Conservation (phyloP, 2,797 vertebrate species). For the Rhinogobio ventralis region DNA sequence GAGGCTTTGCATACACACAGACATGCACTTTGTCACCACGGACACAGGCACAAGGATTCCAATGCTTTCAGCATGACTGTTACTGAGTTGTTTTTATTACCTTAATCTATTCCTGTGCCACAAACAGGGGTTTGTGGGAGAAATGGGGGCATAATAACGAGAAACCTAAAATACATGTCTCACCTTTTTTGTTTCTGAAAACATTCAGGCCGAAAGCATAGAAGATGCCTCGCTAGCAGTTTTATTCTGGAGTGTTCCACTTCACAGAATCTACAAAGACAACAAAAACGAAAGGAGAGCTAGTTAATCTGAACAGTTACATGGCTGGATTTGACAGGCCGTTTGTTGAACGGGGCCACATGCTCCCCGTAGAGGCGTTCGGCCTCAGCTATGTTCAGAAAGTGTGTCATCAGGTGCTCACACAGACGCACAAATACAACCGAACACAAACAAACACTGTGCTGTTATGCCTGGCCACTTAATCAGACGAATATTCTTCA, state of each 20-base stretch:
- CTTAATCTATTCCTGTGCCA: neutral
- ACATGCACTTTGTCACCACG: neutral
- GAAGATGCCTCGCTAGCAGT: slow-evolving; percentile 50
- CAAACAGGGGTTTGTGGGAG: neutral
- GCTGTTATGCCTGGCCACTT: slow-evolving; percentile 39
- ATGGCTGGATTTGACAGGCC: slow-evolving; percentile 44
- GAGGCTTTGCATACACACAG: slow-evolving; percentile 5
- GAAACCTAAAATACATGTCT: slow-evolving; percentile 19
- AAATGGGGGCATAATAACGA: neutral
- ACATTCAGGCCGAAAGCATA: slow-evolving; percentile 28
- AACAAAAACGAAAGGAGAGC: slow-evolving; percentile 53
- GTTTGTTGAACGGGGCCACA: slow-evolving; percentile 39
- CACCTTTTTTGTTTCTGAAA: neutral
- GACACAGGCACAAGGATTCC: too few relatives aligned
- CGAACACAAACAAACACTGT: slow-evolving; percentile 27
- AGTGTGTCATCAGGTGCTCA: slow-evolving; percentile 23
- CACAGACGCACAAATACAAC: slow-evolving; percentile 4
- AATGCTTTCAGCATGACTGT: neutral
- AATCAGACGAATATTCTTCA: slow-evolving; percentile 59
- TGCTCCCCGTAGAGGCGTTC: slow-evolving; percentile 49
- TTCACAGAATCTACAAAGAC: slow-evolving; percentile 42
- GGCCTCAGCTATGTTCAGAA: slow-evolving; percentile 43
- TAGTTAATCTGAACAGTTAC: slow-evolving; percentile 44
- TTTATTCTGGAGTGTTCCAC: slow-evolving; percentile 53
- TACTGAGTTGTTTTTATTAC: neutral